Evolutionary conservation across 2,888 invertebrate genomes (phyloP), one percentile per base, ranked within the genome.

Genomic region (Dryococelus australis): DNA sequence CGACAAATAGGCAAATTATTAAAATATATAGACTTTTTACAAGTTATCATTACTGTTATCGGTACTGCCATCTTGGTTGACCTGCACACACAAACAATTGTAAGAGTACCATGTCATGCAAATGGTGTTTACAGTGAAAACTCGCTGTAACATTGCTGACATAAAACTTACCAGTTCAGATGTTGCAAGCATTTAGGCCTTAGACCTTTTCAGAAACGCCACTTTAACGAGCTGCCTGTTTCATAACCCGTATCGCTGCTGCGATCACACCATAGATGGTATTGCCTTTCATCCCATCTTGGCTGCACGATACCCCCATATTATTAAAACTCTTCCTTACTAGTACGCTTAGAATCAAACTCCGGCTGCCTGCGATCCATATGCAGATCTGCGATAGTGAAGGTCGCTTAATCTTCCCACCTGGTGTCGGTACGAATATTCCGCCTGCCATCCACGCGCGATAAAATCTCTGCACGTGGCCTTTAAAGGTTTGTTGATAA

Each of bases 401-500:
- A 51, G 85, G 47, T 51, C 12, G 13, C 8, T n/a, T 43, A 16
- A 85, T 43, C n/a, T 85, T 85, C 43, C 85, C 28, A 20, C 27
- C 20, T 85, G n/a, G n/a, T 27, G 84, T 85, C 53, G 20, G 26
- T 43, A 47, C 27, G 4, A 0, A 10, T 6, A 13, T 20, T 27
- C 53, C 51, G 43, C 27, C n/a, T 26, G 53, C 47, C 51, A 85
- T 85, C 85, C 43, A 85, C 27, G 26, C 53, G 27, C 2, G 12
- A 27, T 51, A 12, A 43, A 85, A 47, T 13, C 20, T 0, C 13
- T 24, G 26, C 9, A 85, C 16, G 12, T 85, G n/a, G 3, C 3
- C 47, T 43, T 85, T 27, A 47, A 85, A 9, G 85, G n/a, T 10
- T 85, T n/a, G 47, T 85, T 85, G 35, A 35, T 35, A 35, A 35